phyloP scores from a whole-genome alignment of 2,888 invertebrate genomes.

The Papilio gigon region DNA sequence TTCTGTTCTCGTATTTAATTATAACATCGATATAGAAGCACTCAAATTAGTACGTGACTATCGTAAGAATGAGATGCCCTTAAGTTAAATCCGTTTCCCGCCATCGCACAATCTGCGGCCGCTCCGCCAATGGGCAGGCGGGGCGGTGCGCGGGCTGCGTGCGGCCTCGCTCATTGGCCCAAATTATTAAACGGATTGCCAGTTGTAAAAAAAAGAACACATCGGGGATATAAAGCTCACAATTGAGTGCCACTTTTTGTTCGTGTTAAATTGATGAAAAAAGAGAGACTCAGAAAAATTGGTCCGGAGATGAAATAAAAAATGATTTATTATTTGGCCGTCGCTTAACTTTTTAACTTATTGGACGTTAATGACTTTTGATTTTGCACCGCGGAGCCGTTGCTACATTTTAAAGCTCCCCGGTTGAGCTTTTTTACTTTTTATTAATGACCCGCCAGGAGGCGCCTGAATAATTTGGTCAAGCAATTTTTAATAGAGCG shows the following conservation, averaged over 20 bases:
- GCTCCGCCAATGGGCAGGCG: constrained; percentile 66
- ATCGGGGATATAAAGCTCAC: constrained; percentile 68
- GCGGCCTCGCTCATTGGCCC: constrained; percentile 65
- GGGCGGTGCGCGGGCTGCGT: constrained; percentile 69
- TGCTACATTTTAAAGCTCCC: constrained; percentile 59
- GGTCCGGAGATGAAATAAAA: constrained; percentile 77
- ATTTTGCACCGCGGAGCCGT: constrained; percentile 60
- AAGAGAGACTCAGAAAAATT: constrained; percentile 71
- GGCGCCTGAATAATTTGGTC: constrained; percentile 55
- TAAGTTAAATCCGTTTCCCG: constrained; percentile 73
- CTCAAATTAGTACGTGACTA: constrained; percentile 50
- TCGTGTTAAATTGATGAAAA: constrained; percentile 81
- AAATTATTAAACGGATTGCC: constrained; percentile 78
- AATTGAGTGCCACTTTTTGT: constrained; percentile 80
- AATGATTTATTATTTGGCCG: constrained; percentile 78
- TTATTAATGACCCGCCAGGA: constrained; percentile 58
- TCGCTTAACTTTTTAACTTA: constrained; percentile 80
- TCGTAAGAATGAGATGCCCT: constrained; percentile 79
- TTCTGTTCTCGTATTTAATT: constrained; percentile 38
- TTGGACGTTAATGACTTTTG: constrained; percentile 81
- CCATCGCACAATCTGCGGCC: constrained; percentile 77
- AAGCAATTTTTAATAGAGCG: constrained; percentile 49
- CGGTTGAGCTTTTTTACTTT: constrained; percentile 57
- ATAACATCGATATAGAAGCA: constrained; percentile 48
- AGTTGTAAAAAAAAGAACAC: constrained; percentile 74